Base-by-base conservation (phyloP, 2,797 vertebrate genomes). In the Peromyscus attwateri region DNA sequence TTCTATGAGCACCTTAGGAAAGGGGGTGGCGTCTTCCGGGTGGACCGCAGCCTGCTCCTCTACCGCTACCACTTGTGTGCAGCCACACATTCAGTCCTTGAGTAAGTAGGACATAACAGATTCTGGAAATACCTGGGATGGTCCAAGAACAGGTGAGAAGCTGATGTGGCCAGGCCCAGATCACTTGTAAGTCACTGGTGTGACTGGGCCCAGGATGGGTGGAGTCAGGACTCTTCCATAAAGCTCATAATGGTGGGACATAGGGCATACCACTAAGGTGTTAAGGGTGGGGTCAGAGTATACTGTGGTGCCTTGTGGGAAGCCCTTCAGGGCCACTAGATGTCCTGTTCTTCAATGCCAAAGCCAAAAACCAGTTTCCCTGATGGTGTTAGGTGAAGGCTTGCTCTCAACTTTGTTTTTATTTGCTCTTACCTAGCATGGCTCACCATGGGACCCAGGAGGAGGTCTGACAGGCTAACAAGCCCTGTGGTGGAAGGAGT, bases 1-100 rank as follows among this genome's bases (percentile, higher is more conserved):
- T 99, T 99, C 98, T 99, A 99, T 95, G 98, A 99, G 73, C 99
- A 99, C 96, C 98, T 99, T 89, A 98, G 99, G 82, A 98, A 96
- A 57, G 99, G 99, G 1, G 99, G 99, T 0, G 96, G 98, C 17
- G 97, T 99, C 23, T 77, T 98, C 49, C 98, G 99, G 19, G 99
- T 99, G 34, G 98, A 99, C 95, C 97, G 96, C 71, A 99, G 98
- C 95, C 98, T 99, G 88, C 99, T 99, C 89, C 96, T 99, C 8
- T 99, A 99, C 96, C 99, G 99, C 16, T 99, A 99, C 98, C 99
- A 99, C 6, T 98, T 99, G 7, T 96, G 96, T 25, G 99, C 99
- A 0, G 98, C 99, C 0, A 99, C 99, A 17, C 99, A 99, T 97
- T 99, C 99, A 0, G 94, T 99, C 23, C 98, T 99, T 0, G 99